Conservation (phyloP, 1,140 invertebrate species). For the Pomacea maculata region DNA sequence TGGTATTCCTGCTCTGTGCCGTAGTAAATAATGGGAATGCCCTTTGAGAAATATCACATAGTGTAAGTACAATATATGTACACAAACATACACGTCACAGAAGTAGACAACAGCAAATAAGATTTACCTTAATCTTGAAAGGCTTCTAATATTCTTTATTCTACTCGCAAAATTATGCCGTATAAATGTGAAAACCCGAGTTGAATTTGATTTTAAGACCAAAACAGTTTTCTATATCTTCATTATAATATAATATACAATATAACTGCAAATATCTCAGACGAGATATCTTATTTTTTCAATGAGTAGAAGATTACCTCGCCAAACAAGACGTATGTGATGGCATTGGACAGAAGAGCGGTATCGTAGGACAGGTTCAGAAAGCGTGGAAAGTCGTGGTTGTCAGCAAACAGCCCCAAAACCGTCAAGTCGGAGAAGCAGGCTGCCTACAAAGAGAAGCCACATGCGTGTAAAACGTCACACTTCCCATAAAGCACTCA, state of each 20-base stretch:
- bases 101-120: not conserved
- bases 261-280: too few relatives aligned
- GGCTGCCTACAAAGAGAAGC: conserved; percentile 16
- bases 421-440: conserved; percentile 31
- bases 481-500: too few relatives aligned
- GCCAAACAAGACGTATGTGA: conserved; percentile 32
- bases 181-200: not conserved
- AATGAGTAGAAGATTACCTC: conserved; percentile 22
- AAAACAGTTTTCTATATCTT: not conserved
- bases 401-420: conserved; percentile 37
- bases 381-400: conserved; percentile 42
- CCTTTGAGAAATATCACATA: conserved; percentile 21
- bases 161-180: not conserved
- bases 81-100: not conserved
- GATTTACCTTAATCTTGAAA: not conserved
- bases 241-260: not conserved
- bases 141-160: not conserved
- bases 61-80: not conserved
- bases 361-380: conserved; percentile 21
- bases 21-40: conserved; percentile 41
- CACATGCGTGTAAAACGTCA: too few relatives aligned
- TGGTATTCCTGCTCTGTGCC: conserved; percentile 38
- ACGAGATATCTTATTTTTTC: not conserved
- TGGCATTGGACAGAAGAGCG: conserved; percentile 27
- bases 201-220: too few relatives aligned